Evolutionary conservation across 2,888 invertebrate genomes (phyloP), one percentile per base, ranked within the genome.

Genomic region (Timandra comae): DNA sequence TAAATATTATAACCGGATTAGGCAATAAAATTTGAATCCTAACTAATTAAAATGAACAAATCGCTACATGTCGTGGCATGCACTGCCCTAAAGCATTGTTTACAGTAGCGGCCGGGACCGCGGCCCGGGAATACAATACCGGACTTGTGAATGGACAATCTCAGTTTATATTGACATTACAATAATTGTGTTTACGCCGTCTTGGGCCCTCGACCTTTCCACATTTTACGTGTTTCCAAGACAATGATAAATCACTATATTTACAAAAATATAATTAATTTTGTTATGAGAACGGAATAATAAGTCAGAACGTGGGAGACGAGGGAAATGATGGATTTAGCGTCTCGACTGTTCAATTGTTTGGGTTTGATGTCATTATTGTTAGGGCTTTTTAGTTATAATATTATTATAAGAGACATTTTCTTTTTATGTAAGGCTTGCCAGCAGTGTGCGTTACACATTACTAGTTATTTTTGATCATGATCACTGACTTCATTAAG

Each of bases 121-220:
- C 58, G 42, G 41, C 52, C 50, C 60, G 52, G 48, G 76, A 71
- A 76, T 71, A 71, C 76, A 74, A 77, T 74, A 72, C 61, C 54
- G 61, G 65, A 64, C 67, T 69, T 67, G 74, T 63, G 65, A 66
- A 72, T 63, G 66, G 73, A 74, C 67, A 67, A 63, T 66, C 67
- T 66, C 76, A 74, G 67, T 71, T 71, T 57, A 70, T 69, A 69
- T 69, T 73, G 66, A 71, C 64, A 68, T 72, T 63, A 62, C 62
- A 73, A 67, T 75, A 73, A 76, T 73, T 68, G 65, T 72, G 70
- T 72, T 71, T 70, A 64, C 68, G 43, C 11, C 39, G 30, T 27
- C 27, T 24, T n/a, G 7, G 24, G 2, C 7, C 11, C 5, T 6
- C 7, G 11, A 9, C 11, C 11, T 10, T 7, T 7, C 11, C 4